A percentile compares a stretch with the other conserved stretches of the same genome.
Conservation (phyloP, 2,113 vertebrate genomes). For the Ancistrus triradiatus region DNA sequence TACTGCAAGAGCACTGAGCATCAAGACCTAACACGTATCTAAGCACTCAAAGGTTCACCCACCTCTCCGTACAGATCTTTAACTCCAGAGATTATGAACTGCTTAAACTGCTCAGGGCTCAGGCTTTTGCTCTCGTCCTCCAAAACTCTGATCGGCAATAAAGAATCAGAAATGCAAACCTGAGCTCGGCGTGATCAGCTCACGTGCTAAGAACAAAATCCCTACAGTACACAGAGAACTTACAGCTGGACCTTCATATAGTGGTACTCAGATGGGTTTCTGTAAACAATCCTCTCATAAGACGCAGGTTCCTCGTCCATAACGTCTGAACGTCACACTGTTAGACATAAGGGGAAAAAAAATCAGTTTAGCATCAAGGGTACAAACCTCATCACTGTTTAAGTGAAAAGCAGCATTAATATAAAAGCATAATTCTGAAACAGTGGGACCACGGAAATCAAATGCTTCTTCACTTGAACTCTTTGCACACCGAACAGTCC, state of each 20-base stretch:
- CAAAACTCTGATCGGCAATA: slow-evolving; percentile 63
- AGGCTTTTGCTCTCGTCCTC: slow-evolving; percentile 63
- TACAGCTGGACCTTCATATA: slow-evolving; percentile 80
- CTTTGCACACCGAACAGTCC: too few species aligned
- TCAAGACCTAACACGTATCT: background rate
- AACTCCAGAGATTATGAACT: slow-evolving; percentile 77
- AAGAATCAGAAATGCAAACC: slow-evolving; percentile 1
- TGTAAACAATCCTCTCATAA: slow-evolving; percentile 74
- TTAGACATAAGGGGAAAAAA: background rate
- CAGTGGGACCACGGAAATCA: too few species aligned
- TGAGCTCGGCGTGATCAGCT: too few species aligned
- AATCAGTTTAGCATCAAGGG: too few species aligned
- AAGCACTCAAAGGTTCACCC: slow-evolving; percentile 11
- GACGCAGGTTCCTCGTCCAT: slow-evolving; percentile 46
- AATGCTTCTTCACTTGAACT: too few species aligned
- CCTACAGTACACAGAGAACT: background rate
- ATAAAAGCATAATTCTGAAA: too few species aligned
- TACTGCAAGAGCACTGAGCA: background rate
- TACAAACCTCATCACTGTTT: too few species aligned
- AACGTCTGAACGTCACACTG: slow-evolving; percentile 42
- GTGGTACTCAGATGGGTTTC: slow-evolving; percentile 70
- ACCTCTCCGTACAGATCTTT: slow-evolving; percentile 86
- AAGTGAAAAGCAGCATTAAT: too few species aligned
- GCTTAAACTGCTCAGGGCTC: slow-evolving; percentile 78
- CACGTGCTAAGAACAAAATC: background rate